Percentiles rank a stretch among this genome's conserved stretches.
Evolutionary conservation across 2,797 vertebrate species (phyloP).

Genomic region (Lagocephalus sceleratus): DNA sequence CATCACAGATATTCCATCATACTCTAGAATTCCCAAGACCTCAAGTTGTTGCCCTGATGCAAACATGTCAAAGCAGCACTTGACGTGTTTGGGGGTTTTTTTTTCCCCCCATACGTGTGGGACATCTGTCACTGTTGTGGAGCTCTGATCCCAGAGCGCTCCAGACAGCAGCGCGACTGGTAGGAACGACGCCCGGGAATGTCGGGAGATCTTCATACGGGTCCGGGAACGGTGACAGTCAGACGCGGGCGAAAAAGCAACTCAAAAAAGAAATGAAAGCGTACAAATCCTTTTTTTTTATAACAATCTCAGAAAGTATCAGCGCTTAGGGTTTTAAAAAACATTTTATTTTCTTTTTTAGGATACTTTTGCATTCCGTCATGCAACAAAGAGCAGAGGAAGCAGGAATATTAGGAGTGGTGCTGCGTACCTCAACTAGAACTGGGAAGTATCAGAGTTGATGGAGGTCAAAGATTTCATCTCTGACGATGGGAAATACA

Average conservation of each 20-base stretch:
- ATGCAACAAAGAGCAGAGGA: conserved; percentile 5
- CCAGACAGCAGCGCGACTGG: conserved; percentile 24
- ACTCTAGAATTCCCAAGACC: not conserved
- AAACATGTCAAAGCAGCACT: too few relatives aligned
- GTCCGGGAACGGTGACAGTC: conserved; percentile 34
- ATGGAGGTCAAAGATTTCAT: conserved; percentile 4
- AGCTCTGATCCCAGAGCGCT: too few relatives aligned
- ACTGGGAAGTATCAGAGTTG: conserved; percentile 10
- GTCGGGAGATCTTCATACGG: conserved; percentile 30
- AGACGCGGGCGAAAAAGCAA: conserved; percentile 26
- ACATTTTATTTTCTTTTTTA: conserved; percentile 48
- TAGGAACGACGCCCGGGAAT: conserved; percentile 45
- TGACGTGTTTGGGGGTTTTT: too few relatives aligned
- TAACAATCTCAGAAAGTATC: not conserved
- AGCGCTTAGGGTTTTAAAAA: conserved; percentile 19
- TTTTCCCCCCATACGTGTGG: conserved; percentile 6
- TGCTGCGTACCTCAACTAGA: not conserved
- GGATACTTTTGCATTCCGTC: conserved; percentile 22
- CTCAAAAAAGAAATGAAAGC: too few relatives aligned
- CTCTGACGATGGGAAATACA: conserved; percentile 19
- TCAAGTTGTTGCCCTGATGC: not conserved
- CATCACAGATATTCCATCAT: not conserved
- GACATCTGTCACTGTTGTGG: conserved; percentile 9
- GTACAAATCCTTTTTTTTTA: not conserved
- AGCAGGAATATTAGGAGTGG: conserved; percentile 15